Base-by-base conservation (phyloP, 2,797 vertebrate genomes). In the Podargus strigoides region DNA sequence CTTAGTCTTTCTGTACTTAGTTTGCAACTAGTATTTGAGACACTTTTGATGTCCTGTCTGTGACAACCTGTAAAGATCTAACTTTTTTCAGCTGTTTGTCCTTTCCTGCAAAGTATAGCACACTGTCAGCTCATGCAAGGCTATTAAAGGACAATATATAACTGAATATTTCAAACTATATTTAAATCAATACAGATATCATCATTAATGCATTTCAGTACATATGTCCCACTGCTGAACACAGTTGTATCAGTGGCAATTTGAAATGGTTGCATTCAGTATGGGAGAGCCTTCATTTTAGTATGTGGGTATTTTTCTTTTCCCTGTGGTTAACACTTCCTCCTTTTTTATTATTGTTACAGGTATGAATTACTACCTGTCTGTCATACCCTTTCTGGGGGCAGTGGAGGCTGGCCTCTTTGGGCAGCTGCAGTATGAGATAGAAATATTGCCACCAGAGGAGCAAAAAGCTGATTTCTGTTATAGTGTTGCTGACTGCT, bases 301-400 rank as follows among this genome's bases (percentile, higher is more conserved):
- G 37, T 34, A 2, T 1, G 6, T 0, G 2, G 24, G 26, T 52
- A 36, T 58, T 76, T 78, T 74, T 81, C 4, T 20, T 68, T 56
- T 4, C 1, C 10, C 56, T 62, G 42, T 55, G 26, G 21, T 55
- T 91, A 82, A 83, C 32, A 55, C 4, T 26, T 78, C 9, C 8
- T 83, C 9, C 18, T 67, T 91, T 78, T 75, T 4, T 37, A 83
- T 69, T 90, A 4, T 47, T 87, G 3, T 91, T 85, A 44, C 95
- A 99, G 99, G 98, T 97, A 90, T 98, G 62, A 99, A 98, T 97
- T 99, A 99, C 96, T 98, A 98, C 83, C 69, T 97, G 60, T 69
- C 98, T 42, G 91, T 89, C 21, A 80, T 99, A 55, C 98, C 99
- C 8, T 99, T 99, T 95, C 97, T 99, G 91, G 98, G 98, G 58